Evolutionary conservation across 2,797 vertebrate species (phyloP).

Genomic region (Oreochromis grahami): DNA sequence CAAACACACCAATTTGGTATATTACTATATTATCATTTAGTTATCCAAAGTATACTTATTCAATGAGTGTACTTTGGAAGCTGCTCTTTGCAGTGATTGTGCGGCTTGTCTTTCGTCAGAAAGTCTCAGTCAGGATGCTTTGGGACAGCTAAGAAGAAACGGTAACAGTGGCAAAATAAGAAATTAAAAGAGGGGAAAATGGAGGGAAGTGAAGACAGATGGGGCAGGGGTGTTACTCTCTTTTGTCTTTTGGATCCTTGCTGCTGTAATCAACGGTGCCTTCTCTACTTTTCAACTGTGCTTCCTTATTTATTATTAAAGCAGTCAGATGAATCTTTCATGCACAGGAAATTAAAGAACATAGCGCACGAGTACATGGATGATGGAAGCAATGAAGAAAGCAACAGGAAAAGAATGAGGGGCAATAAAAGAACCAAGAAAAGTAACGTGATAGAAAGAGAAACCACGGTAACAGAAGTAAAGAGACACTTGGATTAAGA

Average conservation of each 20-base stretch:
- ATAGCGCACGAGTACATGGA: slow-evolving; percentile 31
- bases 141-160: neutral
- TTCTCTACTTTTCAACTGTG: slow-evolving; percentile 57
- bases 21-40: neutral
- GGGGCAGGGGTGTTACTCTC: slow-evolving; percentile 26
- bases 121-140: neutral
- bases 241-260: slow-evolving; percentile 40
- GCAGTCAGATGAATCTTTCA: slow-evolving; percentile 71
- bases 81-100: neutral
- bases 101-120: neutral
- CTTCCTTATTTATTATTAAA: slow-evolving; percentile 71
- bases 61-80: neutral
- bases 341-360: slow-evolving; percentile 74
- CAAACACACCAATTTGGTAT: neutral
- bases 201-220: slow-evolving; percentile 7
- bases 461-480: neutral
- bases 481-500: neutral
- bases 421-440: neutral
- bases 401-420: slow-evolving; percentile 3
- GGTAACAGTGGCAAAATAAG: slow-evolving; percentile 5
- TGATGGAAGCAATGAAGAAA: slow-evolving; percentile 26
- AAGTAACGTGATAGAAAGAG: neutral
- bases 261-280: slow-evolving; percentile 13
- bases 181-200: slow-evolving; percentile 23
- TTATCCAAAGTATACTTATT: neutral